Percentiles rank a stretch among this genome's conserved stretches.
These are phyloP conservation scores for Crambe crambe DNA, from an alignment of 37 sponge, comb jelly and placozoan species.

Conservation along the genomic window DNA sequence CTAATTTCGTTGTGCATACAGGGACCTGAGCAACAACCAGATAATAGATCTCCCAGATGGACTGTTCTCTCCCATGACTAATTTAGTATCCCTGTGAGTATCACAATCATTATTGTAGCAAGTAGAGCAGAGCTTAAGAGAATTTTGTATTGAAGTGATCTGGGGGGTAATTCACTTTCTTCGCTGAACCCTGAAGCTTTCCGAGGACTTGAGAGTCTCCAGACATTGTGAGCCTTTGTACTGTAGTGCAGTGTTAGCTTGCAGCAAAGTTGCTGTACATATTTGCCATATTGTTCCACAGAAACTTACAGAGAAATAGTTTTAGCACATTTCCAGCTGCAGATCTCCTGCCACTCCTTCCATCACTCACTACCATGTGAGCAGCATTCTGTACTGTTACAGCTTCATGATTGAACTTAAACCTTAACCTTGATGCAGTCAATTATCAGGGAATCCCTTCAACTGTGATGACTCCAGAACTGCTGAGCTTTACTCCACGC, in stretches of 20 bases:
- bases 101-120: not conserved
- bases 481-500: not conserved
- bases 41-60: conserved; percentile 32
- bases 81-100: conserved; percentile 28
- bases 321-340: not conserved
- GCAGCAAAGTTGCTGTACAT: not conserved
- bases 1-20: not conserved
- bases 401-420: not conserved
- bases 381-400: not conserved
- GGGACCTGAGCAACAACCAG: conserved; percentile 13
- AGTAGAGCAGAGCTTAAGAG: not conserved
- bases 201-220: conserved; percentile 16
- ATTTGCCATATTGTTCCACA: not conserved
- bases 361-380: conserved; percentile 34
- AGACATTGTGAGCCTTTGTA: conserved; percentile 15
- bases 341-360: not conserved
- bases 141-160: conserved; percentile 11
- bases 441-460: not conserved
- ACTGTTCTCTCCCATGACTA: conserved; percentile 23
- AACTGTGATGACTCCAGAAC: conserved; percentile 9
- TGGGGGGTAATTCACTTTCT: conserved; percentile 3
- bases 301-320: not conserved
- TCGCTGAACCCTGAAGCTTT: conserved; percentile 6
- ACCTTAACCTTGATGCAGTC: not conserved
- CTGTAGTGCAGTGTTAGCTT: not conserved